Base-by-base conservation (phyloP, 2,113 vertebrate species). In the Centropus bengalensis region DNA sequence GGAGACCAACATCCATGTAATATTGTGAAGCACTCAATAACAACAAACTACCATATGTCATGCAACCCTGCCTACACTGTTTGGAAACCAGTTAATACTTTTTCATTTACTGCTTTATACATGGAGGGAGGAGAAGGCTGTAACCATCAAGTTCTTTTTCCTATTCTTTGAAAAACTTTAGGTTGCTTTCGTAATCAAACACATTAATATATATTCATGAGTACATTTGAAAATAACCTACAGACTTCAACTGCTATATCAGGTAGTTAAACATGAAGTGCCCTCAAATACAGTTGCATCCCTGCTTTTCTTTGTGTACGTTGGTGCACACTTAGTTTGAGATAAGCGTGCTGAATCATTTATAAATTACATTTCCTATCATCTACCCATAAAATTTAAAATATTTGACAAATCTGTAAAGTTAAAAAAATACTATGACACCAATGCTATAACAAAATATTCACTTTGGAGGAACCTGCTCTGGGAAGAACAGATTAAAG, bases 21-120 rank as follows among this genome's bases (percentile, higher is more conserved):
- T 79, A 78, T 66, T 93, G 36, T 74, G 63, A 82, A 91, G 32
- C 62, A 87, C 63, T 91, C 73, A 69, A 68, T 47, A 96, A 95
- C 68, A 96, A 92, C 91, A 97, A 95, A 77, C 62, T 91, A 10
- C 93, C 93, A 94, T 96, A 97, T 96, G 94, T 83, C 95, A 95
- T 24, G 82, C 94, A 94, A 94, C 90, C 92, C 85, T 92, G 75
- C 83, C 86, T 71, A 77, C 85, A 38, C 26, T 92, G 71, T 95
- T 96, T 94, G 91, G 94, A 95, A 96, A 90, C 75, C 88, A 82
- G 89, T 62, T 96, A 94, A 95, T 96, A 96, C 60, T 88, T 95
- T 83, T 79, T 82, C 47, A 33, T 88, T 93, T 91, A 32, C 56
- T 70, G 54, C 80, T 86, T 89, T 54, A 73, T 67, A 83, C 33